These are phyloP conservation scores for Aphis craccivora DNA, from an alignment of 1,140 invertebrate species.

Conservation along the genomic window DNA sequence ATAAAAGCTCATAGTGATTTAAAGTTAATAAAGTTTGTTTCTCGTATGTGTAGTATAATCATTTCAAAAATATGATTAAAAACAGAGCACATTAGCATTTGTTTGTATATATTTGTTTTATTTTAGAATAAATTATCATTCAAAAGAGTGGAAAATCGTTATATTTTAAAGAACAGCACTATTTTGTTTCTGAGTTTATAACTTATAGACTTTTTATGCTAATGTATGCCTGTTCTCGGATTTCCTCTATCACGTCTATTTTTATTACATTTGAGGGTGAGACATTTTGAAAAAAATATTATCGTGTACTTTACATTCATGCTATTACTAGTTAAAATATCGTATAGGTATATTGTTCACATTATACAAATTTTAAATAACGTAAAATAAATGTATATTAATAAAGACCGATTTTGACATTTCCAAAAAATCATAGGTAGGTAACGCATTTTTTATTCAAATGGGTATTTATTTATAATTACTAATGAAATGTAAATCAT, in stretches of 20 bases:
- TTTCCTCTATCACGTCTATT: neutral
- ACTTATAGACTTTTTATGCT: neutral
- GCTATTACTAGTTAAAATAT: neutral
- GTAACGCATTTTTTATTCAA: neutral
- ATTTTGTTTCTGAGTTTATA: neutral
- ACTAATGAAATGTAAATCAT: neutral
- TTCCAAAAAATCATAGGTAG: neutral
- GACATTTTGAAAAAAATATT: neutral
- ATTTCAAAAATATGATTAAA: neutral
- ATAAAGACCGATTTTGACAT: neutral
- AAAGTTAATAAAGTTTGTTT: constrained; percentile 18
- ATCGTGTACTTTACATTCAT: neutral
- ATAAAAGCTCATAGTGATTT: constrained; percentile 9
- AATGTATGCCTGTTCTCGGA: neutral
- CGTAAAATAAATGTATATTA: neutral
- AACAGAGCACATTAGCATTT: neutral
- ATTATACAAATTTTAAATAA: neutral
- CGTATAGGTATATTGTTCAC: neutral
- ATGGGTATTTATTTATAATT: too few relatives aligned
- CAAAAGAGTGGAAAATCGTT: neutral
- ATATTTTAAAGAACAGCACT: neutral
- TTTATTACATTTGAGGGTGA: neutral
- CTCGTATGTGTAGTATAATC: neutral
- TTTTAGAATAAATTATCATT: constrained; percentile 5
- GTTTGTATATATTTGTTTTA: neutral